Conservation (phyloP, 2,113 vertebrate genomes). For the Odontophorus gujanensis region DNA sequence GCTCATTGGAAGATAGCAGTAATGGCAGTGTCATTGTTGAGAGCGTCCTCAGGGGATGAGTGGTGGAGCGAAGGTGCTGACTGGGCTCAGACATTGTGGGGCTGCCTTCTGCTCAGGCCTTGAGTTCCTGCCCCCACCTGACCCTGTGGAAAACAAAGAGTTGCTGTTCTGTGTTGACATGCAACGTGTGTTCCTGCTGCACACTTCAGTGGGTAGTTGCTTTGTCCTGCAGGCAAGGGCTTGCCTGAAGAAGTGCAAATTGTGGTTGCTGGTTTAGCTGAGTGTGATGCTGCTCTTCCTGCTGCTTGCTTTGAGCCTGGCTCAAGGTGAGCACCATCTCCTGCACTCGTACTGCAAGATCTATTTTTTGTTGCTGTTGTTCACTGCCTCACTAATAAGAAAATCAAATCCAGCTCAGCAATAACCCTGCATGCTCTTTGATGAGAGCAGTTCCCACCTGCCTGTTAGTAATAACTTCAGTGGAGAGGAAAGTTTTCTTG, state of each 20-base stretch:
- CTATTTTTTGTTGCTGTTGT: background rate
- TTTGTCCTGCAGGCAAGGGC: fast-evolving
- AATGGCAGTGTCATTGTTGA: background rate
- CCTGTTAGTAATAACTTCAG: background rate
- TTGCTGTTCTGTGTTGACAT: background rate
- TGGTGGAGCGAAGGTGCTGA: background rate
- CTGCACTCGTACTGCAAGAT: background rate
- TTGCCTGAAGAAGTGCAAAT: background rate
- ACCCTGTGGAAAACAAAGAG: background rate
- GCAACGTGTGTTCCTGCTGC: background rate
- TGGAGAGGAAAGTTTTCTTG: background rate
- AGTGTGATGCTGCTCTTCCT: background rate
- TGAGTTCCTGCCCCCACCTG: background rate
- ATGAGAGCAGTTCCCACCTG: background rate
- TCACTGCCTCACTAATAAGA: background rate
- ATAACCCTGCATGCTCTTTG: background rate
- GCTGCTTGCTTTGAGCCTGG: background rate
- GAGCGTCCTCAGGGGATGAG: background rate
- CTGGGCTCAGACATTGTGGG: background rate
- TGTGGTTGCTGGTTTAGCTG: background rate
- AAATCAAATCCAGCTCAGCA: background rate
- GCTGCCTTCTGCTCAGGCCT: background rate
- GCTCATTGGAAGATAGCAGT: background rate
- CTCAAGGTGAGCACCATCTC: background rate
- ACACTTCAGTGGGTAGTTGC: background rate